These are phyloP conservation scores for Smittia aterrima DNA, from an alignment of 2,888 invertebrate species.

Conservation along the genomic window DNA sequence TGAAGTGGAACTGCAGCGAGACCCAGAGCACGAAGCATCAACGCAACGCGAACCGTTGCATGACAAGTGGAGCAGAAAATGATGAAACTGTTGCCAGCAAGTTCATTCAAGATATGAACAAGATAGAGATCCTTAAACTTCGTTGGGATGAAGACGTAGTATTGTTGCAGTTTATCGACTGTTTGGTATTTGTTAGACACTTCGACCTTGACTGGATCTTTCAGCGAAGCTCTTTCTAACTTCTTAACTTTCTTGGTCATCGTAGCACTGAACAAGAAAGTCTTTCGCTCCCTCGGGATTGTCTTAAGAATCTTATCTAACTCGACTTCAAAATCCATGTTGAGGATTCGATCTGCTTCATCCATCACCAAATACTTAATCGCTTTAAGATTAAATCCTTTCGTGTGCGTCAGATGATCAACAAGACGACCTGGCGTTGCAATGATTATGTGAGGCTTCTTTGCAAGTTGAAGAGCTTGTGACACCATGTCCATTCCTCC, in stretches of 20 bases:
- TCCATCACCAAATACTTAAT: conserved; percentile 96
- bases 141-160: conserved; percentile 90
- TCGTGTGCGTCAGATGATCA: conserved; percentile 96
- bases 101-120: conserved; percentile 90
- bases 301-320: conserved; percentile 92
- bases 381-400: conserved; percentile 89
- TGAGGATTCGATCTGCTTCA: conserved; percentile 97
- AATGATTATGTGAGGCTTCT: conserved; percentile 95
- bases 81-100: conserved; percentile 94
- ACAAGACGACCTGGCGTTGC: conserved; percentile 95
- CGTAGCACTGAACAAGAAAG: conserved; percentile 96
- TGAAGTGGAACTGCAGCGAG: conserved; percentile 95
- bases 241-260: conserved; percentile 99
- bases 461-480: conserved; percentile 85
- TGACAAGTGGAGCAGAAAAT: conserved; percentile 96
- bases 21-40: conserved; percentile 86
- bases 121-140: conserved; percentile 97
- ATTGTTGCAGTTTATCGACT: conserved; percentile 93
- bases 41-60: conserved; percentile 82
- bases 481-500: conserved; percentile 99
- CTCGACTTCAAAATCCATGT: conserved; percentile 99
- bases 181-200: conserved; percentile 97
- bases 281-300: conserved; percentile 86
- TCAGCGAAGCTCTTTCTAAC: conserved; percentile 89
- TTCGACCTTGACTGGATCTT: conserved; percentile 93